A percentile compares a stretch with the other conserved stretches of the same genome.
phyloP scores from a whole-genome alignment of 2,888 invertebrate genomes.

The Argyra leucocephala region DNA sequence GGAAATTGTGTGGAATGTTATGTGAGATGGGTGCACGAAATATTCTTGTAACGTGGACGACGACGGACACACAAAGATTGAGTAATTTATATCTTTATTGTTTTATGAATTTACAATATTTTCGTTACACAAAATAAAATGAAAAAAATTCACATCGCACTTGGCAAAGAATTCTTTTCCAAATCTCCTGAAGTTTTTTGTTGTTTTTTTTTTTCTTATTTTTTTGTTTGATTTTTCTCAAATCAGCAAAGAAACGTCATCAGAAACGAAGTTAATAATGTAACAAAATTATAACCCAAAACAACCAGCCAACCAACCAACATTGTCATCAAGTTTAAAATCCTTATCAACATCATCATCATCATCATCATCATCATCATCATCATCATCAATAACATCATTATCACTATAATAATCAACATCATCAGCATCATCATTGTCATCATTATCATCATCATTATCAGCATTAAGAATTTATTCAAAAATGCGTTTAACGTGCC shows the following conservation, averaged over 20 bases:
- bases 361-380: constrained; percentile 17
- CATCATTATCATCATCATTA: not conserved
- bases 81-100: constrained; percentile 45
- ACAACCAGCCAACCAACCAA: no score
- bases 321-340: constrained; percentile 11
- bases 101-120: constrained; percentile 35
- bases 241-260: no score
- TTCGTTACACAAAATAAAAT: constrained; percentile 12
- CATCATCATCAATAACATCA: constrained; percentile 10
- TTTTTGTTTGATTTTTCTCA: no score
- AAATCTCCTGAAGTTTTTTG: no score
- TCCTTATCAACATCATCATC: no score
- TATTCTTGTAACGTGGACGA: constrained; percentile 5
- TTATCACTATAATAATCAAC: no score
- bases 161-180: no score
- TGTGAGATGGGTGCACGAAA: constrained; percentile 10
- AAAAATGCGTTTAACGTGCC: not conserved
- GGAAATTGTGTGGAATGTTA: not conserved
- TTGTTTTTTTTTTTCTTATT: no score
- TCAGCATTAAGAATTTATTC: not conserved
- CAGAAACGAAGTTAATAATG: no score
- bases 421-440: no score
- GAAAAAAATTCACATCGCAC: no score
- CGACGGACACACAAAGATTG: constrained; percentile 25
- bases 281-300: no score